Evolutionary conservation across 2,888 invertebrate species (phyloP).

Genomic region (Tethea ocularis): DNA sequence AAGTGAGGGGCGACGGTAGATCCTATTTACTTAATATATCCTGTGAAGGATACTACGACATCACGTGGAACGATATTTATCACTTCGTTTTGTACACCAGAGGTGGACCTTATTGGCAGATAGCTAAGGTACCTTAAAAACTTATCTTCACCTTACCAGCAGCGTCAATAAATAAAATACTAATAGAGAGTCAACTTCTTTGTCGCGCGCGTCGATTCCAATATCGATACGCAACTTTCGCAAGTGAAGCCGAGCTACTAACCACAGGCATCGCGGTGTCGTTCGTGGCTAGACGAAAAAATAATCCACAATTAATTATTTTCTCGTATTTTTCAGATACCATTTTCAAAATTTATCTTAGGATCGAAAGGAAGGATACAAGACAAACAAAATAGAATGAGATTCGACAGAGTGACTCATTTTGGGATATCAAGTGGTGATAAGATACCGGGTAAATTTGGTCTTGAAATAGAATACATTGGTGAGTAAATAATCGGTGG

Average conservation of each 20-base stretch:
- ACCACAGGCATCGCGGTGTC: no score
- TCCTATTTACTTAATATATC: constrained; percentile 93
- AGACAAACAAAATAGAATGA: constrained; percentile 88
- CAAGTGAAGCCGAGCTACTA: no score
- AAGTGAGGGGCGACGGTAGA: constrained; percentile 96
- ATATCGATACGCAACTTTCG: no score
- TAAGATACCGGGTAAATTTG: constrained; percentile 91
- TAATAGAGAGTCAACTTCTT: no score
- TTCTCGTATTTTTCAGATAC: constrained; percentile 86
- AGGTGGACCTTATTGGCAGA: constrained; percentile 99
- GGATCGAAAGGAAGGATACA: constrained; percentile 93
- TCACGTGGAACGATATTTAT: constrained; percentile 95
- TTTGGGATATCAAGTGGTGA: constrained; percentile 94
- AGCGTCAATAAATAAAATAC: no score
- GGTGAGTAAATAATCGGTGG: constrained; percentile 83
- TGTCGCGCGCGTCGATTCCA: no score
- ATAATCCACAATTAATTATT: constrained; percentile 11
- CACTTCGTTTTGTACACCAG: constrained; percentile 95
- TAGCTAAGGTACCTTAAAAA: constrained; percentile 87
- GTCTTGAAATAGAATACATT: constrained; percentile 93
- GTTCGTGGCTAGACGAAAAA: no score
- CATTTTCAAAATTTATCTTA: constrained; percentile 96
- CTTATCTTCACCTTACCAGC: no score
- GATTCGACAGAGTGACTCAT: constrained; percentile 85
- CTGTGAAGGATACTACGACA: constrained; percentile 90